Evolutionary conservation across 2,888 invertebrate species (phyloP), one percentile per base, ranked within the genome.

Genomic region (Drosophila multiciliata): DNA sequence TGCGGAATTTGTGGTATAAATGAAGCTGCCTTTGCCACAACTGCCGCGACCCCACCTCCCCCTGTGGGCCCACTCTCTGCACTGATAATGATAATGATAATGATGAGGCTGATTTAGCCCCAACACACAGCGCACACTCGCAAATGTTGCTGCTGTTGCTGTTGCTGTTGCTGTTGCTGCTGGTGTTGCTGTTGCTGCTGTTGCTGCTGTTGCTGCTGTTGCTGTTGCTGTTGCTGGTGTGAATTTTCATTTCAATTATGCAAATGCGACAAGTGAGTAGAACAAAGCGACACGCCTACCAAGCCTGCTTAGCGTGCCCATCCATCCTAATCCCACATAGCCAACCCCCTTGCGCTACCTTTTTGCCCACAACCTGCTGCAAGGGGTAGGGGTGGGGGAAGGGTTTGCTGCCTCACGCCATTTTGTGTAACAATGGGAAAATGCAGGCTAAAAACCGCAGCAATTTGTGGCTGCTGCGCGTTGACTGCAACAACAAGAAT

Each of bases 181-280:
- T 59, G 50, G 68, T 58, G 63, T 15, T 70, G 68, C 29, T 49
- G 62, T 12, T 52, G 62, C 42, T 59, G 50, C 70, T 58, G 63
- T 15, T 70, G 68, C 29, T 49, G 82, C 72, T 82, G 80, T 74
- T n/a, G n/a, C n/a, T n/a, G n/a, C n/a, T n/a, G 38, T 15, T 48
- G 62, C 17, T 52, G 62, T 42, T 59, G 50, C 70, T 58, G 63
- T 15, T 70, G 68, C 29, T 49, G 82, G 73, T 82, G 80, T 74
- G 82, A 79, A 75, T 90, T 89, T 84, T 82, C 90, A 90, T 90
- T 89, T 82, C 82, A 87, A 90, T 87, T 90, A 87, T 87, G 87
- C 82, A 87, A 84, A 89, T 78, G 84, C 83, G 78, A 88, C 83
- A 80, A 86, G 83, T 83, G 83, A 80, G 88, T 80, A 62, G 73